These are phyloP conservation scores for Dione juno DNA, from an alignment of 2,888 invertebrate species.

Conservation along the genomic window DNA sequence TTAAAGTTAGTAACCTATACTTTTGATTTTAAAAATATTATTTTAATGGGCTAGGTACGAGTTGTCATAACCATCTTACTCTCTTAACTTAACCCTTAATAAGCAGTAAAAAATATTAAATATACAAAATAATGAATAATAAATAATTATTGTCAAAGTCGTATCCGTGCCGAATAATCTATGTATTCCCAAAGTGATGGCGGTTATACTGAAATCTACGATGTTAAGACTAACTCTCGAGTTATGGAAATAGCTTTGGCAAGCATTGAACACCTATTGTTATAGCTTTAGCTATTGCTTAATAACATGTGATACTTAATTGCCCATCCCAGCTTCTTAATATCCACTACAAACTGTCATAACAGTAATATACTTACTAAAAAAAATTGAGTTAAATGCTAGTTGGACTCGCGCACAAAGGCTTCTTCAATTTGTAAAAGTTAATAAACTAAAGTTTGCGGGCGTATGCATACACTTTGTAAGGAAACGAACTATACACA, in stretches of 20 bases:
- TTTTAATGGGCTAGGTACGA: too few species aligned
- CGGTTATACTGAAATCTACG: slow-evolving; percentile 60
- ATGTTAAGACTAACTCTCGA: slow-evolving; percentile 57
- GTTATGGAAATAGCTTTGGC: slow-evolving; percentile 55
- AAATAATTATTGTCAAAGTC: neutral
- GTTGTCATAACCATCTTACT: too few species aligned
- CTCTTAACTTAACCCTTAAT: too few species aligned
- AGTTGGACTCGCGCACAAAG: too few species aligned
- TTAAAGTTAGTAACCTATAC: too few species aligned
- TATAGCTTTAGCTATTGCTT: slow-evolving; percentile 47
- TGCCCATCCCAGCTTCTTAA: slow-evolving; percentile 36
- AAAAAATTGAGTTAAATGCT: too few species aligned
- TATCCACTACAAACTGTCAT: slow-evolving; percentile 21
- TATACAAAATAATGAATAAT: neutral
- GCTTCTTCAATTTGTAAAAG: too few species aligned
- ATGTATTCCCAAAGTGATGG: slow-evolving; percentile 27
- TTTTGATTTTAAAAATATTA: too few species aligned
- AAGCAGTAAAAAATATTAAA: too few species aligned
- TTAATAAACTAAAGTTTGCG: too few species aligned
- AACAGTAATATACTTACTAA: slow-evolving; percentile 4
- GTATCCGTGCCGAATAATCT: slow-evolving; percentile 29
- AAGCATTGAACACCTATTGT: slow-evolving; percentile 51
- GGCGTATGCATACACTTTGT: too few species aligned
- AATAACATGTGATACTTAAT: slow-evolving; percentile 44
- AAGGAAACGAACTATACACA: too few species aligned